Evolutionary conservation across 2,888 invertebrate species (phyloP).

Genomic region (Myathropa florea): DNA sequence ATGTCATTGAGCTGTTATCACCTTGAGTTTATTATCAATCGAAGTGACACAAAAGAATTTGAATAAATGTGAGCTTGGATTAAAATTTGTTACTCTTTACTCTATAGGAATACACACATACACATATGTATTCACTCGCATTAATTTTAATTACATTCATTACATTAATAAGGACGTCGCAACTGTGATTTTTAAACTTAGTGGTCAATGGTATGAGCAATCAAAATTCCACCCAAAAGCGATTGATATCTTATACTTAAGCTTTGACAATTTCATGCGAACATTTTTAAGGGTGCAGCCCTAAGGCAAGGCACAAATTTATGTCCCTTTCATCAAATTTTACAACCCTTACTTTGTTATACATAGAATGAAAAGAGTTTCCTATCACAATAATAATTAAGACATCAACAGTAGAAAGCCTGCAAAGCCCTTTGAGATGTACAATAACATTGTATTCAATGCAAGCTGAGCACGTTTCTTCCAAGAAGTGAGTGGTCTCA

Average conservation of each 20-base stretch:
- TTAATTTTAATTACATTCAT: no score
- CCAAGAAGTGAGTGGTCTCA: slow-evolving; percentile 13
- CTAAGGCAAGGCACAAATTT: not conserved
- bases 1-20: no score
- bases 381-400: slow-evolving; percentile 24
- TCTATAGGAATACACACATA: no score
- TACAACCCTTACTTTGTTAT: not conserved
- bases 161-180: no score
- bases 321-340: not conserved
- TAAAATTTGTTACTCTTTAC: no score
- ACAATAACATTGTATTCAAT: slow-evolving; percentile 34
- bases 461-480: slow-evolving; percentile 15
- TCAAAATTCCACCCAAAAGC: not conserved
- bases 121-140: no score
- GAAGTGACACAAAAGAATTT: not conserved
- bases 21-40: not conserved
- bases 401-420: slow-evolving; percentile 28
- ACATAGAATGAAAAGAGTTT: not conserved
- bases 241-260: not conserved
- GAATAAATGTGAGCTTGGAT: not conserved
- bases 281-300: not conserved
- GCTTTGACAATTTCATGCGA: not conserved
- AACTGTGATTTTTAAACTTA: no score
- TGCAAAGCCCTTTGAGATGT: slow-evolving; percentile 13
- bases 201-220: not conserved